Evolutionary conservation across 1,140 invertebrate species (phyloP).

Genomic region (Procambarus virginalis): DNA sequence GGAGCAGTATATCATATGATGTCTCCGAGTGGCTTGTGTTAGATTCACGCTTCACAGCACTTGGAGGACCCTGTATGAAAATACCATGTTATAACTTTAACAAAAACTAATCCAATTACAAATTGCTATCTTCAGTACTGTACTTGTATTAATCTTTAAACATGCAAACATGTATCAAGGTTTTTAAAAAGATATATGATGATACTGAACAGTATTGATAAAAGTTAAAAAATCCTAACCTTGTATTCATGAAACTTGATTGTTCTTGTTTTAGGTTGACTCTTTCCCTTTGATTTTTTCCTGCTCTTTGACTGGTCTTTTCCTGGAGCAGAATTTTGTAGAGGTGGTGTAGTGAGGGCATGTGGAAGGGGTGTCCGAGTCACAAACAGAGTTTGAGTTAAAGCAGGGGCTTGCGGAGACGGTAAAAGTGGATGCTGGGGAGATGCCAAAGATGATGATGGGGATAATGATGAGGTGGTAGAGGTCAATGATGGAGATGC

Average conservation of each 20-base stretch:
- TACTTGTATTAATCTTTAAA: too few relatives aligned
- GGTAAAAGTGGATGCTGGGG: constrained; percentile 61
- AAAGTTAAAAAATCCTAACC: constrained; percentile 72
- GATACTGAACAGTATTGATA: too few relatives aligned
- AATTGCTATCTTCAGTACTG: too few relatives aligned
- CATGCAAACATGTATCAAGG: too few relatives aligned
- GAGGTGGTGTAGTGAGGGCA: constrained; percentile 70
- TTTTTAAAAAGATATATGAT: too few relatives aligned
- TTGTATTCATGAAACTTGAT: constrained; percentile 99
- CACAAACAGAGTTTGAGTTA: constrained; percentile 67
- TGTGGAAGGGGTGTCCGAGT: constrained; percentile 64
- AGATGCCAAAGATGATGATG: constrained; percentile 56
- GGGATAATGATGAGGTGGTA: constrained; percentile 70
- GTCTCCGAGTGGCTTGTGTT: constrained; percentile 79
- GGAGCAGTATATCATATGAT: constrained; percentile 91
- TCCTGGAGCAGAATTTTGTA: constrained; percentile 79
- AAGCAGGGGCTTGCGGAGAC: constrained; percentile 49
- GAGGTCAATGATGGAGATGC: constrained; percentile 75
- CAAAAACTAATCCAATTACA: too few relatives aligned
- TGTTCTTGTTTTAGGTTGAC: constrained; percentile 87
- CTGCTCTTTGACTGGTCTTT: constrained; percentile 84
- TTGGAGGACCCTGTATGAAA: constrained; percentile 85
- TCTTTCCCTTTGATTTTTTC: constrained; percentile 91
- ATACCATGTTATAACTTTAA: neutral
- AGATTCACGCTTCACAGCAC: constrained; percentile 82